These are phyloP conservation scores for Anhinga anhinga DNA, from an alignment of 2,113 vertebrate genomes.

Conservation along the genomic window DNA sequence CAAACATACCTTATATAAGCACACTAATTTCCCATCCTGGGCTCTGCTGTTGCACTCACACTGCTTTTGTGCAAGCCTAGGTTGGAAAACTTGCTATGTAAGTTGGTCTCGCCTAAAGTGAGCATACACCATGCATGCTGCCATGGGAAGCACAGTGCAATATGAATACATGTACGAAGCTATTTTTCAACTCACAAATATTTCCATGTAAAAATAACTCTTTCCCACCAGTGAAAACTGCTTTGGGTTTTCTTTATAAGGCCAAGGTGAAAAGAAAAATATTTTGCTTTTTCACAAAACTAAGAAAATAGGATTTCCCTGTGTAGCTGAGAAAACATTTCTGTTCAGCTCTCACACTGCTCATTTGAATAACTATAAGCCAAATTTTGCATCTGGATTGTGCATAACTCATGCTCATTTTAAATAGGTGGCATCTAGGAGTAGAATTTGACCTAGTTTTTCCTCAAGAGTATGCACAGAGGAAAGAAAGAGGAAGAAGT, in stretches of 20 bases:
- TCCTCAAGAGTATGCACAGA: not conserved
- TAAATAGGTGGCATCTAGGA: not conserved
- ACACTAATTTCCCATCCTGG: not conserved
- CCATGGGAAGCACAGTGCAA: not conserved
- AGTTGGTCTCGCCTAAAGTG: not conserved
- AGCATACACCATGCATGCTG: not conserved
- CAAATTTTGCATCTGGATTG: not conserved
- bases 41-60: not conserved
- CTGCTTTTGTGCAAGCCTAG: not conserved
- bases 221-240: not conserved
- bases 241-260: not conserved
- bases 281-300: not conserved
- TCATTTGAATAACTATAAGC: not conserved
- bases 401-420: not conserved
- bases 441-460: not conserved
- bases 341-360: not conserved
- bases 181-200: not conserved
- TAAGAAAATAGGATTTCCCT: conserved; percentile 16
- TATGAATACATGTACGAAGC: not conserved
- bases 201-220: not conserved
- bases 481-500: not conserved
- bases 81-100: not conserved
- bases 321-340: not conserved
- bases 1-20: not conserved
- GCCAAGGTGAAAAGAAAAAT: not conserved